phyloP scores from a whole-genome alignment of 2,113 vertebrate genomes.

The Toxostoma redivivum region DNA sequence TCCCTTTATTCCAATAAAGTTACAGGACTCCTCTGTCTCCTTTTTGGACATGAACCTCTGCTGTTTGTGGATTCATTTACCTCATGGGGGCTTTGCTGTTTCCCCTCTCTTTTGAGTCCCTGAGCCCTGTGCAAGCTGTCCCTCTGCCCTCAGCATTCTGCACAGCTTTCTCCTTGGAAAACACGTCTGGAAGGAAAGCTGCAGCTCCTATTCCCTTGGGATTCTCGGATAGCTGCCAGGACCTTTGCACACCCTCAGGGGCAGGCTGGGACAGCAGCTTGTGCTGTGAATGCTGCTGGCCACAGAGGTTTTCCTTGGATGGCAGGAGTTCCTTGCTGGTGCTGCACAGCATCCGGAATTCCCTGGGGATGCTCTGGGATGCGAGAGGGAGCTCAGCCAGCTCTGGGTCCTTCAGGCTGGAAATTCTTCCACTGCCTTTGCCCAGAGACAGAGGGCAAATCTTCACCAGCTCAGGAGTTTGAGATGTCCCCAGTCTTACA shows the following conservation, averaged over 20 bases:
- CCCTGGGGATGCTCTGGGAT: not conserved
- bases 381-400: not conserved
- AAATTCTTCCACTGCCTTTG: not conserved
- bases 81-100: not conserved
- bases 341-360: not conserved
- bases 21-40: too few relatives aligned
- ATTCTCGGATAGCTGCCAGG: not conserved
- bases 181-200: not conserved
- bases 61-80: too few relatives aligned
- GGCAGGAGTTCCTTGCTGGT: not conserved
- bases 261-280: not conserved
- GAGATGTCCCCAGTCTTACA: too few relatives aligned
- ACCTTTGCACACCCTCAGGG: not conserved
- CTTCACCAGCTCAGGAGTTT: not conserved
- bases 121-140: not conserved
- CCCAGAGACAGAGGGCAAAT: not conserved
- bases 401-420: not conserved
- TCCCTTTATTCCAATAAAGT: too few relatives aligned
- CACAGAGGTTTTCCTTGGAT: not conserved
- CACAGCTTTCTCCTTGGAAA: not conserved
- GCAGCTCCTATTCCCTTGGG: not conserved
- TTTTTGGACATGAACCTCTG: too few relatives aligned
- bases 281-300: not conserved
- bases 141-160: not conserved
- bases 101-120: not conserved